Conservation (phyloP, 1,140 invertebrate species). For the Macrosteles quadrilineatus region DNA sequence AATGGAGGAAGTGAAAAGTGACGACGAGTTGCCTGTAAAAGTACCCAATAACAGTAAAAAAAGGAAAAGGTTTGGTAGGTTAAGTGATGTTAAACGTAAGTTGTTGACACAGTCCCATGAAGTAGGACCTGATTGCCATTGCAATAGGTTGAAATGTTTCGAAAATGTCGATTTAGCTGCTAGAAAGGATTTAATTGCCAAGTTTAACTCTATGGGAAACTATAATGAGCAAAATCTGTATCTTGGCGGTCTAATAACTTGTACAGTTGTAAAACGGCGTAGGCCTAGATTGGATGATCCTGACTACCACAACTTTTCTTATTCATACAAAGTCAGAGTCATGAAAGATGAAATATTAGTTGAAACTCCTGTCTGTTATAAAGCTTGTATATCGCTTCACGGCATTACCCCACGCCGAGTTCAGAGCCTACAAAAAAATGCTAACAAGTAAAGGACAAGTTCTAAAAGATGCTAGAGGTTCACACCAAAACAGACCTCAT, state of each 20-base stretch:
- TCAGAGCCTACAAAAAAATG: background rate
- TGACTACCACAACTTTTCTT: slow-evolving; percentile 28
- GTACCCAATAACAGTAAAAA: background rate
- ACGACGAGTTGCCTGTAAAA: too few species aligned
- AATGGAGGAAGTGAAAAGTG: too few species aligned
- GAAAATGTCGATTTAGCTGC: slow-evolving; percentile 5
- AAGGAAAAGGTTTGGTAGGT: background rate
- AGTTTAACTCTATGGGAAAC: too few species aligned
- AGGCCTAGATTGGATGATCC: slow-evolving; percentile 24
- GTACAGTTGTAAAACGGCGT: too few species aligned
- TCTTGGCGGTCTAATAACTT: too few species aligned
- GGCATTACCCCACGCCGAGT: background rate
- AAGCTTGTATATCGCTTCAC: background rate
- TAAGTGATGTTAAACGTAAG: too few species aligned
- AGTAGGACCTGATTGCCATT: too few species aligned
- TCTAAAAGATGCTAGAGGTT: slow-evolving; percentile 21
- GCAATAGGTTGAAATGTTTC: slow-evolving; percentile 36
- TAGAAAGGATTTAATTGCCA: too few species aligned
- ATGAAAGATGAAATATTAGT: background rate
- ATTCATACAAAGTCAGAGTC: slow-evolving; percentile 17
- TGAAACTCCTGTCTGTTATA: background rate
- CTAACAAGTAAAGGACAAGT: background rate
- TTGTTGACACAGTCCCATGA: too few species aligned
- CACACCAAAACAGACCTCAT: slow-evolving; percentile 29
- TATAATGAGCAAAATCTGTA: too few species aligned